phyloP scores from a whole-genome alignment of 2,113 vertebrate genomes.

The Terrapene triunguis region DNA sequence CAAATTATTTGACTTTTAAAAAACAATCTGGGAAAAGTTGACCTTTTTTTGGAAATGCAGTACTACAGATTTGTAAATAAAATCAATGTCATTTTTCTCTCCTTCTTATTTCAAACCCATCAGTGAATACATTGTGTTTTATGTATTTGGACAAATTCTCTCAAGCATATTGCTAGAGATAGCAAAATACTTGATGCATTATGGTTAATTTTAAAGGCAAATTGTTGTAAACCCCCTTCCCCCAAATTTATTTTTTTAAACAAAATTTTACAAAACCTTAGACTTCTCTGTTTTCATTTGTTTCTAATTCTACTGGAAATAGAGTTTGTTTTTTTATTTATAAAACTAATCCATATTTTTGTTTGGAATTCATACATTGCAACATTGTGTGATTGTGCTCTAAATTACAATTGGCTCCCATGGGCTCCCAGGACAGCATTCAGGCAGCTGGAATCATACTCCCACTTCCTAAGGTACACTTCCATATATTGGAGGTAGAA shows the following conservation, averaged over 20 bases:
- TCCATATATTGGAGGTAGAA: background rate
- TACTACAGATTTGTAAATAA: background rate
- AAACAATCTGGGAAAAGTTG: background rate
- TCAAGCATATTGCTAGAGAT: background rate
- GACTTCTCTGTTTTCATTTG: background rate
- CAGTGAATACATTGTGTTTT: background rate
- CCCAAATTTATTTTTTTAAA: background rate
- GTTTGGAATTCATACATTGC: background rate
- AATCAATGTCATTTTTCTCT: background rate
- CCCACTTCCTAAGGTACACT: background rate
- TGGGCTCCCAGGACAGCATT: background rate
- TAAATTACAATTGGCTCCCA: background rate
- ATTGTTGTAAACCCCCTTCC: background rate
- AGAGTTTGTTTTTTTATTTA: background rate
- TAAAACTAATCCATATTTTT: background rate
- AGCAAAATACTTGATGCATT: background rate
- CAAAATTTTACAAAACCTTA: background rate
- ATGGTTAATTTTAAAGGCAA: background rate
- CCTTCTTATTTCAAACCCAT: background rate
- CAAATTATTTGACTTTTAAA: slow-evolving; percentile 27
- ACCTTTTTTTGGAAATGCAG: background rate
- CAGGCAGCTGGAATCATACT: background rate
- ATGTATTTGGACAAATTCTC: background rate
- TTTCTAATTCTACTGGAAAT: background rate
- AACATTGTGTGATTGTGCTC: background rate